These are phyloP conservation scores for Drosophila leontia DNA, from an alignment of 1,140 invertebrate species.

Conservation along the genomic window DNA sequence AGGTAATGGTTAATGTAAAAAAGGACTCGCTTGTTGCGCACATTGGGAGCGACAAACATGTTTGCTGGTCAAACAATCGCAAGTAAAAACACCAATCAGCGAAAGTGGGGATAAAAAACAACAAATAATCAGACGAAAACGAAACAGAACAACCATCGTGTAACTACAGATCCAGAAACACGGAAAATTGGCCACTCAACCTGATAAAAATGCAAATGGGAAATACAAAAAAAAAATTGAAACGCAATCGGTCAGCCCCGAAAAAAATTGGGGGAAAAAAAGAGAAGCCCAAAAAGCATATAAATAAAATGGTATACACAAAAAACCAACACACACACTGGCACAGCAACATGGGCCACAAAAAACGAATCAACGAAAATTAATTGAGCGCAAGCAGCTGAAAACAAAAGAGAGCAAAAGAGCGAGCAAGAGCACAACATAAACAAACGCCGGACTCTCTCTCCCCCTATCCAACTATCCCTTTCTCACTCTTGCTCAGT, in stretches of 20 bases:
- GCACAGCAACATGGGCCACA: conserved; percentile 38
- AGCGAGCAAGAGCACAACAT: conserved; percentile 70
- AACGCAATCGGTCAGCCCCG: conserved; percentile 49
- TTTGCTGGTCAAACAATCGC: conserved; percentile 27
- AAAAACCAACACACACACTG: conserved; percentile 61
- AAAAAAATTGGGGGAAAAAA: conserved; percentile 45
- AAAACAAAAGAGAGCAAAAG: conserved; percentile 57
- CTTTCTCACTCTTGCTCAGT: conserved; percentile 3
- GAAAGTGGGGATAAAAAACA: conserved; percentile 42
- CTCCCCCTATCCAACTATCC: conserved; percentile 13
- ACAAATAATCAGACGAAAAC: background rate
- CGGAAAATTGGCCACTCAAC: conserved; percentile 27
- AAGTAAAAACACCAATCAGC: conserved; percentile 27
- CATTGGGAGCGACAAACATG: conserved; percentile 32
- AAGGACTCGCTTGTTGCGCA: conserved; percentile 53
- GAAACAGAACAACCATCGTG: conserved; percentile 31
- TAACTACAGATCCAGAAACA: conserved; percentile 43
- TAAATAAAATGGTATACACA: conserved; percentile 78
- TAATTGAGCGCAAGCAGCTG: conserved; percentile 77
- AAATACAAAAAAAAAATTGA: conserved; percentile 22
- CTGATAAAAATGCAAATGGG: conserved; percentile 45
- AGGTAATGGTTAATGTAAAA: conserved; percentile 25
- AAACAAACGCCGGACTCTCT: conserved; percentile 62
- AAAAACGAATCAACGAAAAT: conserved; percentile 82
- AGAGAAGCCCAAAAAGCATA: conserved; percentile 57